These are phyloP conservation scores for Aurelia aurita DNA, from an alignment of 30 jellyfish, hydroid and myxozoan genomes.

Conservation along the genomic window DNA sequence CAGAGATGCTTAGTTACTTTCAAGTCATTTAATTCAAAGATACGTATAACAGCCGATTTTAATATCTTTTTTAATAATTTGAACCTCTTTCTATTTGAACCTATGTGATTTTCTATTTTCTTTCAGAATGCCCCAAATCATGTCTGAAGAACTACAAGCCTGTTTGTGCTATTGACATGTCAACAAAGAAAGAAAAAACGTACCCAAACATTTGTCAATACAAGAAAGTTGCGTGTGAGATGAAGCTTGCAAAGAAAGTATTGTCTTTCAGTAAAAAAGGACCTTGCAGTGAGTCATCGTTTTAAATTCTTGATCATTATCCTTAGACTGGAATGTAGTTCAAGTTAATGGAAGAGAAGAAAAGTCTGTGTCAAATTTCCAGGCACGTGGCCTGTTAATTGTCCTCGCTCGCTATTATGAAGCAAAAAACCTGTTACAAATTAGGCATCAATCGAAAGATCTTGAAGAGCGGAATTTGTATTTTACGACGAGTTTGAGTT, in stretches of 20 bases:
- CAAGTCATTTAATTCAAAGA: neutral
- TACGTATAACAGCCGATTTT: neutral
- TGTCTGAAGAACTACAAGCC: slow-evolving; percentile 80
- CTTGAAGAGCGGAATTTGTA: no score
- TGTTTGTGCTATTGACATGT: slow-evolving; percentile 57
- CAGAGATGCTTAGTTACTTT: no score
- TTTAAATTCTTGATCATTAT: neutral
- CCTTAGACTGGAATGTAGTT: no score
- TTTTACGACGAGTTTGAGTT: no score
- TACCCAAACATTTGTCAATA: slow-evolving; percentile 75
- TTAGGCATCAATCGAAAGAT: no score
- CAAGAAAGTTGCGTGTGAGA: slow-evolving; percentile 57
- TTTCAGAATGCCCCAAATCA: slow-evolving; percentile 72
- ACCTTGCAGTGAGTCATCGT: slow-evolving; percentile 85
- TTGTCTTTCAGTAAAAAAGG: slow-evolving; percentile 63
- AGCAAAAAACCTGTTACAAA: no score
- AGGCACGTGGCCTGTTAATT: no score
- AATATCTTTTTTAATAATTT: no score
- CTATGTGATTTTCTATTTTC: neutral
- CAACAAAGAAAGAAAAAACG: slow-evolving; percentile 61
- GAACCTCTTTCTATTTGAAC: no score
- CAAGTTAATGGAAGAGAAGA: no score
- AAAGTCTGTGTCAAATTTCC: no score
- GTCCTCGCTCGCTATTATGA: no score
- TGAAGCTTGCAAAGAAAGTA: slow-evolving; percentile 16